A percentile compares a stretch with the other conserved stretches of the same genome.
phyloP scores from a whole-genome alignment of 2,888 invertebrate genomes.

The Leptopilina syphax region DNA sequence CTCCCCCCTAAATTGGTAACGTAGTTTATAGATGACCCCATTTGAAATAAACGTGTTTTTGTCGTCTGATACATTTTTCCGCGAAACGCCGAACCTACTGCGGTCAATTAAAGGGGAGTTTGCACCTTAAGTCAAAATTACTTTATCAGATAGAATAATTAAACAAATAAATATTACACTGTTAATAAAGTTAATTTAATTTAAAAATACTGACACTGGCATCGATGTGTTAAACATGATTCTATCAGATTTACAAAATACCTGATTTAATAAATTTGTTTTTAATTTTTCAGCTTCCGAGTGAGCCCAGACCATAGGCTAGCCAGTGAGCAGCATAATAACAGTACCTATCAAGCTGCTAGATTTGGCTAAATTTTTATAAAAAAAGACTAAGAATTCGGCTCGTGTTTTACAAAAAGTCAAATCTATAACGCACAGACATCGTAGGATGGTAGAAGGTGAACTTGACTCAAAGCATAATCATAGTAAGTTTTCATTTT shows the following conservation, averaged over 20 bases:
- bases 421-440: constrained; percentile 69
- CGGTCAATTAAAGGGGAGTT: no score
- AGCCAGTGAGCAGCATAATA: constrained; percentile 74
- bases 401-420: constrained; percentile 53
- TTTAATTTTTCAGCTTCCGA: constrained; percentile 69
- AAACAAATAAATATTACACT: no score
- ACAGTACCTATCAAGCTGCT: constrained; percentile 75
- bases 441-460: constrained; percentile 94
- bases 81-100: no score
- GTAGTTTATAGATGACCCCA: no score
- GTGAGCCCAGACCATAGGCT: constrained; percentile 75
- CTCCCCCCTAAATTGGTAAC: no score
- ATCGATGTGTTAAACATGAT: no score
- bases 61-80: no score
- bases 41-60: no score
- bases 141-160: no score
- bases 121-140: no score
- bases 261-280: not conserved
- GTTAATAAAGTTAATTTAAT: no score
- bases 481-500: constrained; percentile 81
- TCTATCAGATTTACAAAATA: not conserved
- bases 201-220: no score
- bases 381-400: constrained; percentile 43
- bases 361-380: constrained; percentile 67
- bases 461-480: constrained; percentile 88